Percentiles rank a stretch among this genome's conserved stretches.
phyloP scores from a whole-genome alignment of 2,888 invertebrate species.

The Vandiemenella viatica region DNA sequence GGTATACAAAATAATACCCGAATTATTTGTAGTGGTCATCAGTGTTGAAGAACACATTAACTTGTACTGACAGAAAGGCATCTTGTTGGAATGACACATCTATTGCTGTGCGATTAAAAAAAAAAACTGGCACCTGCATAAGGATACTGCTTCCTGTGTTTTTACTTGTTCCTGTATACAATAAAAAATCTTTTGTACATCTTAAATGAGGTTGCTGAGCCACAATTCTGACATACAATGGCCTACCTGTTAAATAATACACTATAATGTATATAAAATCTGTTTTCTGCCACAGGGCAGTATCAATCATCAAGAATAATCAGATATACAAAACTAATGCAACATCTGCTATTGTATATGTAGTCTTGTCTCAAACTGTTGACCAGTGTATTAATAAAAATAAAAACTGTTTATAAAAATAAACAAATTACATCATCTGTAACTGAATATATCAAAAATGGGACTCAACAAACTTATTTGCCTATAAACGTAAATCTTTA shows the following conservation, averaged over 20 bases:
- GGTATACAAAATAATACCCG: slow-evolving; percentile 10
- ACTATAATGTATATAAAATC: background rate
- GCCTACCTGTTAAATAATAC: background rate
- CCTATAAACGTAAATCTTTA: background rate
- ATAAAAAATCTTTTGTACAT: background rate
- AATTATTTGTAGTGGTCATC: slow-evolving; percentile 8
- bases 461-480: background rate
- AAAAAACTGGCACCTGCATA: background rate
- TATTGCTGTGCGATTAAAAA: background rate
- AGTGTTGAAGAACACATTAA: slow-evolving; percentile 1
- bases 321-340: background rate
- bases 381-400: background rate
- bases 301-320: background rate
- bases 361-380: background rate
- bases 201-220: background rate
- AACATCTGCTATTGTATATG: background rate
- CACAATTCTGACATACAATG: too few species aligned
- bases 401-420: background rate
- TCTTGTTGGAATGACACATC: slow-evolving; percentile 7
- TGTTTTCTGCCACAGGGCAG: background rate
- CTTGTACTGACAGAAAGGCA: slow-evolving; percentile 11
- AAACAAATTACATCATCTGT: background rate
- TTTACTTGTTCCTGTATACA: background rate
- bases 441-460: background rate
- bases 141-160: background rate